Evolutionary conservation across 2,797 vertebrate genomes (phyloP), one percentile per base, ranked within the genome.

Genomic region (Scarus forsteni): DNA sequence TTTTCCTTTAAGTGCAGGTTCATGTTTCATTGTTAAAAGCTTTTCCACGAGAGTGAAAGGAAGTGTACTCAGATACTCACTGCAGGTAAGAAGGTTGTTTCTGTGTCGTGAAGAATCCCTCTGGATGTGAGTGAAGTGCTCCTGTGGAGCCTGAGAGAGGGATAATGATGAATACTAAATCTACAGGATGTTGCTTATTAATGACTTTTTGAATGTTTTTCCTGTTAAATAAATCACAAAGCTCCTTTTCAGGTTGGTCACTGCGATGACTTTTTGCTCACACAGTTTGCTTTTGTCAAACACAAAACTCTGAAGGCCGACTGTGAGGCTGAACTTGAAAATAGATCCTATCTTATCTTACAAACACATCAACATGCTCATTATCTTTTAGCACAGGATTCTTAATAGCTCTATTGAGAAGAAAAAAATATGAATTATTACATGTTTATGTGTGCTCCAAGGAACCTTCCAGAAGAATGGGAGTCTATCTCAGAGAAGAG

Each of bases 1-100:
- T n/a, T n/a, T 56, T 63, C 35, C 46, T 80, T 11, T 63, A 60
- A 78, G 75, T 69, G 64, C 40, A 55, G 52, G 27, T 75, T 44
- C 78, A 43, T 75, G 72, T 78, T 15, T 9, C 27, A 34, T 39
- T 62, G 60, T 75, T 53, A 18, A 8, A 55, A 27, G 16, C 13
- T 2, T 48, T 66, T n/a, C 39, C 60, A 35, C 50, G 16, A 2
- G 3, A 48, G 42, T 35, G 16, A 36, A n/a, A 13, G 44, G 44
- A 44, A 48, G 35, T 48, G 44, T 66, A 66, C 44, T 6, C 3
- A 34, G 64, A 48, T 44, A 43, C 64, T 51, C 51, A 39, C 42
- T 53, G 36, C 35, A 35, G 34, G 60, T 60, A 62, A 75, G 69
- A 36, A 66, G 50, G 49, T 58, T 60, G 15, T 73, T 45, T 64